phyloP scores from a whole-genome alignment of 2,888 invertebrate genomes.

The Creontiades dilutus region DNA sequence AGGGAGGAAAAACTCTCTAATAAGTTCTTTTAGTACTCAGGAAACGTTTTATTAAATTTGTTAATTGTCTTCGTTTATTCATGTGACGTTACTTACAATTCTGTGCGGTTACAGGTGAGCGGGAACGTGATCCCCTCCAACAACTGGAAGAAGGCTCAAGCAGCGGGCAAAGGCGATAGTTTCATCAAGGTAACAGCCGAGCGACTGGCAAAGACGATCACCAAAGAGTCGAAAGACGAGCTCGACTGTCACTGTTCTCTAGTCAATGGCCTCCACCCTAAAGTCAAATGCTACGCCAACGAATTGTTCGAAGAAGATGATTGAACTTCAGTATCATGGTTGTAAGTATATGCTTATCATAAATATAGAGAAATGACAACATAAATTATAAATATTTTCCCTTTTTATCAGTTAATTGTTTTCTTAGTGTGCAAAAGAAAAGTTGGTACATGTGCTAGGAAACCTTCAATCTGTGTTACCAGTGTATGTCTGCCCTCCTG shows the following conservation, averaged over 20 bases:
- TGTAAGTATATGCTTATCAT: not conserved
- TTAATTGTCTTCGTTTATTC: no score
- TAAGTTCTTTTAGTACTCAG: no score
- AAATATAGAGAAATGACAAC: no score
- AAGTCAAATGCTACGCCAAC: slow-evolving; percentile 42
- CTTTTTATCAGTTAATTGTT: no score
- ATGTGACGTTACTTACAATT: not conserved
- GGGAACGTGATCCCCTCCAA: slow-evolving; percentile 59
- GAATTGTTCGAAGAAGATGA: slow-evolving; percentile 31
- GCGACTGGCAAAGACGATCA: slow-evolving; percentile 49
- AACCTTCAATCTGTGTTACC: no score
- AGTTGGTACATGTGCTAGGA: no score
- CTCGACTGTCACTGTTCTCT: slow-evolving; percentile 55
- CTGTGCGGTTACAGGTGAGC: slow-evolving; percentile 21
- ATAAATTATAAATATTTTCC: no score
- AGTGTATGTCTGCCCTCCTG: no score
- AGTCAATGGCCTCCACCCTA: slow-evolving; percentile 57
- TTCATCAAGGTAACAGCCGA: slow-evolving; percentile 59
- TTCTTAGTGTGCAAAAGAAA: no score
- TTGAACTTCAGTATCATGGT: slow-evolving; percentile 44
- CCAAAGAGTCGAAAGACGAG: not conserved
- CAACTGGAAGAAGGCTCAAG: slow-evolving; percentile 56
- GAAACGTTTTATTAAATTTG: no score
- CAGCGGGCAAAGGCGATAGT: slow-evolving; percentile 57
- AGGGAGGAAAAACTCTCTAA: no score